Evolutionary conservation across 2,888 invertebrate species (phyloP), one percentile per base, ranked within the genome.

Genomic region (Torymus aiolomorphi): DNA sequence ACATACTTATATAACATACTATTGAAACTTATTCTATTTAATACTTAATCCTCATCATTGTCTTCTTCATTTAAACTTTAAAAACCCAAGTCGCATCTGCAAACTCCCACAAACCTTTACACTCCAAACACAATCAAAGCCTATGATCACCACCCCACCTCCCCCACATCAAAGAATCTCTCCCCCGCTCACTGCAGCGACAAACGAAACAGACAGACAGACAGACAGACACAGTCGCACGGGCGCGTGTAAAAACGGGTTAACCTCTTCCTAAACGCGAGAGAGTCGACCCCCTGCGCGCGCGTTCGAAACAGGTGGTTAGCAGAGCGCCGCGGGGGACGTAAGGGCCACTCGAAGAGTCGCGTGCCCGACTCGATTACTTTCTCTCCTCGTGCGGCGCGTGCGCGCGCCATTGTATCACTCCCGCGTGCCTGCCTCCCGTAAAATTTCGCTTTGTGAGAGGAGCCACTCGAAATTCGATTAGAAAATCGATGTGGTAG

Each of bases 291-390:
- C 63, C 24, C 24, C 31, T 11, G 20, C 16, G 42, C 14, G 12
- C n/a, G 65, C 63, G 24, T 69, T 72, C 69, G 86, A 88, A 90
- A 89, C 89, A 90, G 90, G 90, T 90, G 90, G 90, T 89, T 89
- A 89, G 85, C 85, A 88, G 85, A 84, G 84, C 83, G 82, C 83
- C 82, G 84, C 83, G 73, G 82, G 86, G 83, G 84, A 85, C 76
- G 80, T 83, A 80, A 85, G 84, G 84, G 86, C 86, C 88, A 89
- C 89, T 89, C 85, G 85, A 89, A 87, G 89, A 89, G 90, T 90
- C 90, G 89, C 90, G 90, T 90, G 90, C 87, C 90, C 87, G 86
- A 89, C 88, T 90, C 90, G 88, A 90, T 89, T 90, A 90, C 88
- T 89, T 87, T 87, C 87, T 86, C 61, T 1, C 67, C 62, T 14